Evolutionary conservation across 1,140 invertebrate genomes (phyloP).

Genomic region (Theocolax elegans): DNA sequence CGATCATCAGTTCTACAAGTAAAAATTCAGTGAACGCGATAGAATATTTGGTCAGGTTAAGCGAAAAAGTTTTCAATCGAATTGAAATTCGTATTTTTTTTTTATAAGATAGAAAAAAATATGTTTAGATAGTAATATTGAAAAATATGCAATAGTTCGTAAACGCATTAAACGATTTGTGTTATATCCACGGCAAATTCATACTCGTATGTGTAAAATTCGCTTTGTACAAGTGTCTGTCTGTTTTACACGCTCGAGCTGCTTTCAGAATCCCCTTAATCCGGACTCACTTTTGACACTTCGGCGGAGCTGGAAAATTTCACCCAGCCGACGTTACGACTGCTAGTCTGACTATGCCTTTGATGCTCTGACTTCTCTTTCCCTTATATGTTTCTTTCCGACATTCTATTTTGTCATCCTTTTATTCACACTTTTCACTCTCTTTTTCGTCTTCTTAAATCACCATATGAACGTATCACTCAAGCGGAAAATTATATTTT

Average conservation of each 20-base stretch:
- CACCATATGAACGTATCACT: neutral
- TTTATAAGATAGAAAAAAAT: neutral
- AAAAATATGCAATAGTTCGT: too few species aligned
- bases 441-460: conserved; percentile 7
- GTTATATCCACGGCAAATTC: neutral
- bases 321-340: conserved; percentile 3
- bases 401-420: neutral
- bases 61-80: neutral
- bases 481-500: neutral
- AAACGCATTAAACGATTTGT: neutral
- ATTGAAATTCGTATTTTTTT: neutral
- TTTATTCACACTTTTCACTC: neutral
- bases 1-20: neutral
- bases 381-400: conserved; percentile 1
- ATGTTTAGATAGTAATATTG: neutral
- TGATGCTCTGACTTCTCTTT: conserved; percentile 30
- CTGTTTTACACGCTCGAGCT: neutral
- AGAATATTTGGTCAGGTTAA: neutral
- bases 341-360: neutral
- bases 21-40: neutral
- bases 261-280: conserved; percentile 42
- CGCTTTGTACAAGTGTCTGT: neutral
- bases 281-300: conserved; percentile 43
- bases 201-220: neutral
- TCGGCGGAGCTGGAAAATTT: conserved; percentile 24